Base-by-base conservation (phyloP, 2,888 invertebrate genomes). In the Drosophila kuntzei region DNA sequence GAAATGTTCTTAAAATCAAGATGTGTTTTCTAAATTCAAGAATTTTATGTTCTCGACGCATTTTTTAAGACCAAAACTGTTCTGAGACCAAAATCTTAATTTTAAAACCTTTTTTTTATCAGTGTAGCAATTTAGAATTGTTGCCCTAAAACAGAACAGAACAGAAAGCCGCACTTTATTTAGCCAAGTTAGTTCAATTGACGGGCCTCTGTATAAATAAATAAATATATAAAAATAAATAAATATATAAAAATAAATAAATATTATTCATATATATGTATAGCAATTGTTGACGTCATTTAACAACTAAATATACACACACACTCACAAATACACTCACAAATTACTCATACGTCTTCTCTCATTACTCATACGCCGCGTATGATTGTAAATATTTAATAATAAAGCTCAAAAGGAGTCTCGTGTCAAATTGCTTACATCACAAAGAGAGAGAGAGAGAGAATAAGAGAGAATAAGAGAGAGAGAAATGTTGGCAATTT, bases 331-430 rank as follows among this genome's bases (percentile, higher is more conserved):
- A 25, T 20, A 11, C 25, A 25, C 27, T n/a, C 18, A 46, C 14
- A 51, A 3, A 12, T 50, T 36, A n/a, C 43, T 53, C 53, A 41
- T 53, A 41, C 53, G 53, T 20, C 39, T 39, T 5, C n/a, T n/a
- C 18, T 53, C 39, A 69, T 83, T 87, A 74, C 80, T 81, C 77
- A 86, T 83, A 66, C 74, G 70, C 54, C 51, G 50, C 49, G 7
- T 68, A 39, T 61, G 46, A 60, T 53, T 63, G 70, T 61, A 70
- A 66, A 64, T 71, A 83, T 70, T 76, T 70, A 70, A 79, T 62
- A 65, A 76, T 41, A 59, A 22, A 44, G 55, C 60, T 66, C 37
- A 65, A 46, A 43, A 62, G 77, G 65, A 55, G 60, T 69, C 61
- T 58, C 65, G 20, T 39, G 50, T 39, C 46, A 44, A 66, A 55